Evolutionary conservation across 2,888 invertebrate genomes (phyloP).

Genomic region (Exocentrus adspersus): DNA sequence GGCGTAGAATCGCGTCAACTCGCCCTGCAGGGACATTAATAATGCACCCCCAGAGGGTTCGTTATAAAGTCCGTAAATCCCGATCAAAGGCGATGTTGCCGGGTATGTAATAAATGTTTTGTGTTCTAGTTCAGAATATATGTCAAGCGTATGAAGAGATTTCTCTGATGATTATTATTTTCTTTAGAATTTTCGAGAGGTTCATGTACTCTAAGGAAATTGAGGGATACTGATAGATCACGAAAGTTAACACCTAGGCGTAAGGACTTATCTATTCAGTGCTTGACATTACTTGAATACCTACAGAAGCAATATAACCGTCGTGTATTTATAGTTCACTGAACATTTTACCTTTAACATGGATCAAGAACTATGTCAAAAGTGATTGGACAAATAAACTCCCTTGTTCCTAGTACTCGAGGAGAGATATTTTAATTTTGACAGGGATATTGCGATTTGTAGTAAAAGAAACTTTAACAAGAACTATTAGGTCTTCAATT

Average conservation of each 20-base stretch:
- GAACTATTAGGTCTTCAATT: too few species aligned
- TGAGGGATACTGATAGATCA: not conserved
- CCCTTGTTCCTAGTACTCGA: too few species aligned
- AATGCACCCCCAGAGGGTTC: conserved; percentile 59
- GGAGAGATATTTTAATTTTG: too few species aligned
- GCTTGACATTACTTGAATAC: too few species aligned
- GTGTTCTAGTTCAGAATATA: conserved; percentile 35
- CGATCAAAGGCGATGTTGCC: conserved; percentile 34
- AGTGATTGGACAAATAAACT: too few species aligned
- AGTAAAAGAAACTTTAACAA: too few species aligned
- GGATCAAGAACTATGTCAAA: too few species aligned
- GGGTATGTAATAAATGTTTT: conserved; percentile 39
- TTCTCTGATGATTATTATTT: conserved; percentile 25
- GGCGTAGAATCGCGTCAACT: conserved; percentile 62
- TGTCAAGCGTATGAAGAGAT: conserved; percentile 28
- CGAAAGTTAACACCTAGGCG: not conserved
- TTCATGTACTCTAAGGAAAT: not conserved
- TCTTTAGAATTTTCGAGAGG: not conserved
- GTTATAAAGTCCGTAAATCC: conserved; percentile 58
- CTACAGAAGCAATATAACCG: too few species aligned
- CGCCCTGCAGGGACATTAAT: conserved; percentile 60
- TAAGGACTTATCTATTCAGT: too few species aligned
- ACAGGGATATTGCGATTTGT: too few species aligned
- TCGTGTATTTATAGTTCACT: too few species aligned
- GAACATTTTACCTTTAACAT: too few species aligned